Conservation (phyloP, 2,888 invertebrate species). For the Dermolepida albohirtum region DNA sequence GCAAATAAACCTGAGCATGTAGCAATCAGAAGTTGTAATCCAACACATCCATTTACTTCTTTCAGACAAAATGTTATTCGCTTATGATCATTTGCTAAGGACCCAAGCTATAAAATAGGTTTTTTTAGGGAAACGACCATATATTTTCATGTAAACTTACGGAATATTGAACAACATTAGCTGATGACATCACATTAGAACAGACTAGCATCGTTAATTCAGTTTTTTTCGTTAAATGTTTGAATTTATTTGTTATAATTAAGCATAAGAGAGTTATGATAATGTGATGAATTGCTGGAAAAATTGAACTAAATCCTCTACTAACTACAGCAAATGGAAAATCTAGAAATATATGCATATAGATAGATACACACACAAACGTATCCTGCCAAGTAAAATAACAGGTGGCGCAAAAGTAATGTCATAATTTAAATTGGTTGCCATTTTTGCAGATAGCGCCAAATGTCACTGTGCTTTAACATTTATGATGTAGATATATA, state of each 20-base stretch:
- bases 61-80: constrained; percentile 44
- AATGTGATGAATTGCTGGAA: constrained; percentile 39
- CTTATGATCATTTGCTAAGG: constrained; percentile 39
- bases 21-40: constrained; percentile 47
- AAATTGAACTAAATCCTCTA: constrained; percentile 39
- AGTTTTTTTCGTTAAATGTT: constrained; percentile 41
- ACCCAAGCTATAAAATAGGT: constrained; percentile 26
- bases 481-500: no score
- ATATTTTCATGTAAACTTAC: constrained; percentile 14
- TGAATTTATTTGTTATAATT: constrained; percentile 41
- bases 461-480: no score
- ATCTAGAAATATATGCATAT: constrained; percentile 40
- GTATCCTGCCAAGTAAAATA: no score
- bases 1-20: constrained; percentile 47
- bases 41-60: constrained; percentile 47
- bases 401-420: no score
- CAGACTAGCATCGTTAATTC: constrained; percentile 31
- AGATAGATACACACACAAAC: no score
- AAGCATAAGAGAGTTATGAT: constrained; percentile 33
- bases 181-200: constrained; percentile 7
- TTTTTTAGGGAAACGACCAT: not conserved
- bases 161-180: not conserved
- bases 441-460: no score
- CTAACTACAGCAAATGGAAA: constrained; percentile 42
- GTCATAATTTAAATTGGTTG: no score